Conservation (phyloP, 1,140 invertebrate genomes). For the Aphidius gifuensis region DNA sequence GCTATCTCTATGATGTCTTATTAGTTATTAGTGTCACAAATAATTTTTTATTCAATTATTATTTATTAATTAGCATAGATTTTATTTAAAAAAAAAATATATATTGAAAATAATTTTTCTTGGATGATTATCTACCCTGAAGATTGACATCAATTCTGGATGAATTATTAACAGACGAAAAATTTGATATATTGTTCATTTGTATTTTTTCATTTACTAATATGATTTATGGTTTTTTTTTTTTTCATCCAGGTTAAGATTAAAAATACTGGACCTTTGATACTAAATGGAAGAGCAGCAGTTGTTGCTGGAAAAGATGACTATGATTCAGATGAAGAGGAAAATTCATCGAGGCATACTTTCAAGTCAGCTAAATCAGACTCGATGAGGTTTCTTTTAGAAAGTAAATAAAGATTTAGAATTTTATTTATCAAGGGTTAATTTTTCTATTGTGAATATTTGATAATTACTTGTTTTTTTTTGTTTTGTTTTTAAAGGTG, state of each 20-base stretch:
- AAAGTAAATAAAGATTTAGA: slow-evolving; percentile 55
- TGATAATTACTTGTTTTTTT: slow-evolving; percentile 11
- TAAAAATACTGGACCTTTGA: slow-evolving; percentile 59
- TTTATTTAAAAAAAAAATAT: not conserved
- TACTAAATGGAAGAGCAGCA: slow-evolving; percentile 78
- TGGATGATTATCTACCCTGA: not conserved
- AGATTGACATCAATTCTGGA: not conserved
- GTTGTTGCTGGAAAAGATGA: slow-evolving; percentile 73
- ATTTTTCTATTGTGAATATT: not conserved
- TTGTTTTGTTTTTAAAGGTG: slow-evolving; percentile 57
- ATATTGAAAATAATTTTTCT: no score
- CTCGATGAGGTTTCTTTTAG: slow-evolving; percentile 67
- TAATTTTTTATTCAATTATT: slow-evolving; percentile 16
- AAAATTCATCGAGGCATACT: slow-evolving; percentile 53
- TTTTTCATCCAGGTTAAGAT: slow-evolving; percentile 54
- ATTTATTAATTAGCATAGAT: slow-evolving; percentile 4
- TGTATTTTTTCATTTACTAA: slow-evolving; percentile 16
- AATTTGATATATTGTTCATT: not conserved
- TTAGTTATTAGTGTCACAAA: slow-evolving; percentile 42
- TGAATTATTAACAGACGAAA: slow-evolving; percentile 4
- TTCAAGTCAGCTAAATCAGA: slow-evolving; percentile 63
- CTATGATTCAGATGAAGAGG: slow-evolving; percentile 69
- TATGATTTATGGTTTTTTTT: slow-evolving; percentile 33
- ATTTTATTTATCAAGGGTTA: not conserved
- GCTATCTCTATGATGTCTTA: slow-evolving; percentile 54